Evolutionary conservation across 2,797 vertebrate genomes (phyloP), one percentile per base, ranked within the genome.

Genomic region (Anisognathus igniventris): DNA sequence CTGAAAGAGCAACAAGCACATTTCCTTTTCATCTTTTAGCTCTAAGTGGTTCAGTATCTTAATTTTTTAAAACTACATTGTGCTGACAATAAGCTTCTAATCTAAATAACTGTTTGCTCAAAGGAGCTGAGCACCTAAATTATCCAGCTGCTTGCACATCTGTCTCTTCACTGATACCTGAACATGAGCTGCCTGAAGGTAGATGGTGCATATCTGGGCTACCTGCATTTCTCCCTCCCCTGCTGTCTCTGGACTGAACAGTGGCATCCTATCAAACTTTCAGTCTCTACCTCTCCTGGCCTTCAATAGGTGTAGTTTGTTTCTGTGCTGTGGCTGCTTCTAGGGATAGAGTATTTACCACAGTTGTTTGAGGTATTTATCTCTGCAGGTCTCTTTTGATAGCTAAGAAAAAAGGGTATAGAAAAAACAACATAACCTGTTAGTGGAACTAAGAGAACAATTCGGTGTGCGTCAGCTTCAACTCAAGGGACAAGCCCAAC

Each of bases 11-110:
- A 81, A 35, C 42, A 94, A 83, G 74, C 39, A 45, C 28, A 39
- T 61, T 94, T 75, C 9, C 17, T 92, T 95, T 92, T 95, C 9
- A 51, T 90, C 27, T 82, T 94, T 76, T 42, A 71, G 61, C 15
- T 65, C 84, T 64, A 73, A 66, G 42, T 81, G 56, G 37, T 93
- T 93, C 88, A 84, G 27, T 87, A 40, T 95, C 50, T 90, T 83
- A 70, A 15, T 70, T n/a, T 35, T 92, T 92, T 47, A 42, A 88
- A 92, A 67, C 53, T 78, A 12, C 25, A 30, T 82, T 65, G 10
- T 60, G 56, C 90, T 48, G 62, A 17, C 70, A 71, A 35, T 86
- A 96, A 90, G 30, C 48, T 72, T 50, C 54, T 88, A 94, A 57
- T 6, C 23, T 50, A 81, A 72, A 65, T 73, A 77, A 57, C 61